Base-by-base conservation (phyloP, 2,888 invertebrate species). In the Ischnus inquisitorius region DNA sequence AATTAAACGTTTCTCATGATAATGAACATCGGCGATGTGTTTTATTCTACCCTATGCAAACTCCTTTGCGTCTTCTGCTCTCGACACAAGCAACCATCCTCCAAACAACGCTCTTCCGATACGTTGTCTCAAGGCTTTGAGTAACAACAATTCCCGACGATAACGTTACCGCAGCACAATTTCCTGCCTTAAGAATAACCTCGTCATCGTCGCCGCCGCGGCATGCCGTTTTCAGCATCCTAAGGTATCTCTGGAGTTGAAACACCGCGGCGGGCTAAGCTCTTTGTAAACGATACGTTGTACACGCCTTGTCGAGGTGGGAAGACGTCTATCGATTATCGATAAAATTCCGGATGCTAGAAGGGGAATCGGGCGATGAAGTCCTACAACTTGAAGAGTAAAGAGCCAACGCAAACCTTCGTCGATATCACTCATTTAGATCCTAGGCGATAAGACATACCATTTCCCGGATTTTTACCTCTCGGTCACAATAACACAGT, bases 101-200 rank as follows among this genome's bases (percentile, higher is more conserved):
- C 57, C 4, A 25, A 57, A 57, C 25, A 57, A 12, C 14, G 57
- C 22, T 12, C 57, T 14, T 19, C 60, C 28, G 25, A 28, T 25
- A 22, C n/a, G 60, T 6, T 28, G 14, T 60, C 60, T 28, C 14
- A 28, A 28, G 25, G 28, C 25, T 60, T 14, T 5, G 28, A 60
- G 60, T 4, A 12, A 6, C 3, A 25, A 60, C n/a, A 5, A 28
- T 28, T 60, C 60, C 4, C 25, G 60, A 60, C 57, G 43, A 57
- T 43, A 41, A n/a, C 43, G 57, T 71, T 71, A n/a, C 22, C 43
- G 78, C 79, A 67, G 75, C 41, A 65, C 75, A 82, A 74, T 85
- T 74, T 72, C 74, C 77, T 77, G 82, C 74, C 64, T 46, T 39
- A 64, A 60, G 46, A 74, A 28, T 64, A 67, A 34, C 25, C 65